Percentiles rank a stretch among this genome's conserved stretches.
phyloP scores from a whole-genome alignment of 2,888 invertebrate species.

The Agrilus mali region DNA sequence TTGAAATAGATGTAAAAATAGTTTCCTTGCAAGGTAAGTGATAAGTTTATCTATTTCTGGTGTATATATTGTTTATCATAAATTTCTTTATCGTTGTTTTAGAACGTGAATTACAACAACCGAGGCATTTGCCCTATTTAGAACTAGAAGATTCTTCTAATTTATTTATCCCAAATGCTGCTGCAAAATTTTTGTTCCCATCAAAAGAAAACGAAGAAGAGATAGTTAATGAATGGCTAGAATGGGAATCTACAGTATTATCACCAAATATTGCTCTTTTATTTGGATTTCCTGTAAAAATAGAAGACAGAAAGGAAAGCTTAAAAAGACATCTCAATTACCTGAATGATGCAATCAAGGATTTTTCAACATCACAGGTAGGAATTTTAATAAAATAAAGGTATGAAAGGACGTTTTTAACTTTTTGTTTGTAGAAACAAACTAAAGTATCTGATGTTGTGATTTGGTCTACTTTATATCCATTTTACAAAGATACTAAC shows the following conservation, averaged over 20 bases:
- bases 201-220: conserved; percentile 25
- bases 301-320: conserved; percentile 42
- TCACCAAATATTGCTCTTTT: conserved; percentile 43
- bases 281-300: conserved; percentile 36
- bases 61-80: conserved; percentile 17
- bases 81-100: conserved; percentile 1
- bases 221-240: conserved; percentile 44
- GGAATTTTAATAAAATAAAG: too few relatives aligned
- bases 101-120: conserved; percentile 29
- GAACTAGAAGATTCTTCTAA: conserved; percentile 45
- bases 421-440: conserved; percentile 38
- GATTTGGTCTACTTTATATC: conserved; percentile 62
- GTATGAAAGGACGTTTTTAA: background rate
- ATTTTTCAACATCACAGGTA: conserved; percentile 25
- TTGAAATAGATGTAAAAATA: conserved; percentile 42
- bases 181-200: conserved; percentile 49
- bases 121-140: conserved; percentile 52
- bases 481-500: conserved; percentile 45
- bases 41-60: background rate
- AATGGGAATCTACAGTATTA: conserved; percentile 51
- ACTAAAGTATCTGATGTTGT: conserved; percentile 56
- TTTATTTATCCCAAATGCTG: conserved; percentile 61
- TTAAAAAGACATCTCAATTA: conserved; percentile 43
- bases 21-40: conserved; percentile 46
- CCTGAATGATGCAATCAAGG: conserved; percentile 38